These are phyloP conservation scores for Stegodyphus dumicola DNA, from an alignment of 1,140 invertebrate species.

Conservation along the genomic window DNA sequence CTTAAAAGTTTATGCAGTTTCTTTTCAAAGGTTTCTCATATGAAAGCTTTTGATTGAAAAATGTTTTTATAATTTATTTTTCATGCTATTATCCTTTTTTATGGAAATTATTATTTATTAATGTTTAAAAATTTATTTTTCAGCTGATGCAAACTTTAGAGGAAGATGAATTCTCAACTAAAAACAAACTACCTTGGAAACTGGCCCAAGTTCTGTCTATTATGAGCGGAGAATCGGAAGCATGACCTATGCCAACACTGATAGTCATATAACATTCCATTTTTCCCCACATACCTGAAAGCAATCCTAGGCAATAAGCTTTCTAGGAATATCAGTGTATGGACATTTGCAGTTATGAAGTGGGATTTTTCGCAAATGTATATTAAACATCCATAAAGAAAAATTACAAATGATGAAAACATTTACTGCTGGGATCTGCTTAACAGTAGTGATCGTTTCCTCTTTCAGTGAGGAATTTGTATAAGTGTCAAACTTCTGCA, in stretches of 20 bases:
- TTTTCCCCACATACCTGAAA: background rate
- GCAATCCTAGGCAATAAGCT: background rate
- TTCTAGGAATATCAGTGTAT: background rate
- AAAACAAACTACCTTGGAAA: constrained; percentile 93
- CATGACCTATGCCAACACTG: constrained; percentile 37
- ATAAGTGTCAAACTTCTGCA: constrained; percentile 40
- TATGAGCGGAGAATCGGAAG: constrained; percentile 74
- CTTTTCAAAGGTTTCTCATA: no score
- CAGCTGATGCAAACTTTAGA: constrained; percentile 93
- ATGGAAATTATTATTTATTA: background rate
- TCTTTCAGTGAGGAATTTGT: constrained; percentile 17
- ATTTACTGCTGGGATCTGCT: background rate
- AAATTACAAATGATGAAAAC: background rate
- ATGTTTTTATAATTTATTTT: no score
- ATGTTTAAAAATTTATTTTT: constrained; percentile 28
- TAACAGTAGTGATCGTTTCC: background rate
- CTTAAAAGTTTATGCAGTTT: no score
- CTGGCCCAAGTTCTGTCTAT: constrained; percentile 95
- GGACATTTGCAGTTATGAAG: background rate
- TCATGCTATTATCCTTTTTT: no score
- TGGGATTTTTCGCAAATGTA: background rate
- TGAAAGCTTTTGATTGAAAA: no score
- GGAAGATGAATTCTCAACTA: constrained; percentile 97
- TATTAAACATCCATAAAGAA: background rate
- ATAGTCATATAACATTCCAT: constrained; percentile 57